These are phyloP conservation scores for Spilarctia lutea DNA, from an alignment of 2,888 invertebrate genomes.

Conservation along the genomic window DNA sequence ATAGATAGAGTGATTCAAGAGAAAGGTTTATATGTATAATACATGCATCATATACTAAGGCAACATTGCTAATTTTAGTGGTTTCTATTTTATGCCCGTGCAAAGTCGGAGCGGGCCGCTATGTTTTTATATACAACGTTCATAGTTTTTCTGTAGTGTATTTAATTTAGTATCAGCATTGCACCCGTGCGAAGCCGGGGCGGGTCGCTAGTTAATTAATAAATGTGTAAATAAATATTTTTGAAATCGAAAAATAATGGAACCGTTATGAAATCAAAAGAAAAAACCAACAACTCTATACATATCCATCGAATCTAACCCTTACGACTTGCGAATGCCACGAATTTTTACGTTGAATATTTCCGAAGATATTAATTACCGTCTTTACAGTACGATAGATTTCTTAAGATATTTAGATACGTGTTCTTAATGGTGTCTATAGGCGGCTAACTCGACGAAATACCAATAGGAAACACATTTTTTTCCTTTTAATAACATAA, in stretches of 20 bases:
- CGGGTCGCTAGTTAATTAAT: background rate
- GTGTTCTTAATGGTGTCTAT: conserved; percentile 72
- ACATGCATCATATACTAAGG: too few species aligned
- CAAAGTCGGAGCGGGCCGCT: too few species aligned
- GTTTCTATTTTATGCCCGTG: too few species aligned
- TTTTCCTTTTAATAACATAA: conserved; percentile 76
- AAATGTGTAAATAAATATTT: background rate
- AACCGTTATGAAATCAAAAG: background rate
- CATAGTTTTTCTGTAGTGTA: too few species aligned
- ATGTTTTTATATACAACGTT: too few species aligned
- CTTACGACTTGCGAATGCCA: conserved; percentile 70
- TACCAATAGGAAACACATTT: conserved; percentile 70
- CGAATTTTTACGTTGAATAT: conserved; percentile 71
- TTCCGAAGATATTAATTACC: conserved; percentile 76
- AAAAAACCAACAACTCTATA: conserved; percentile 57
- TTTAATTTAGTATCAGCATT: too few species aligned
- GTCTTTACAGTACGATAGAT: conserved; percentile 73
- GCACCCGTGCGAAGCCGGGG: too few species aligned
- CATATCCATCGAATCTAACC: conserved; percentile 36
- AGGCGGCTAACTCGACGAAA: conserved; percentile 68
- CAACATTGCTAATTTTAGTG: too few species aligned
- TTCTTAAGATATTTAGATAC: conserved; percentile 73
- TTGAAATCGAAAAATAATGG: background rate
- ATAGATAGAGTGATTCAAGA: too few species aligned
- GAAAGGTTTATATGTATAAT: too few species aligned